A percentile compares a stretch with the other conserved stretches of the same genome.
These are phyloP conservation scores for Octomys mimax DNA, from an alignment of 2,797 vertebrate genomes.

Conservation along the genomic window DNA sequence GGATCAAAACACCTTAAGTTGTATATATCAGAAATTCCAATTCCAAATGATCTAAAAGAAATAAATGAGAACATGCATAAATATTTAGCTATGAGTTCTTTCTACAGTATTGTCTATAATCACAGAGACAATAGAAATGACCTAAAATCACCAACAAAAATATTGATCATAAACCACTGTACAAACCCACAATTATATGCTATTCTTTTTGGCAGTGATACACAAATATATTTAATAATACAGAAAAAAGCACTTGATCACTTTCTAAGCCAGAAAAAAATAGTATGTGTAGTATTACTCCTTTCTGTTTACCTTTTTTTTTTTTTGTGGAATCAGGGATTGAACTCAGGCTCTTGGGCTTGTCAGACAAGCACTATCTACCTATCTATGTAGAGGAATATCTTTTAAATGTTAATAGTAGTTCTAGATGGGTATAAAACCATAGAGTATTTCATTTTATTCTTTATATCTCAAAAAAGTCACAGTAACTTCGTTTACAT, in stretches of 20 bases:
- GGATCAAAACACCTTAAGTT: conserved; percentile 20
- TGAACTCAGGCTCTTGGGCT: too few species aligned
- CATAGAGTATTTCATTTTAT: conserved; percentile 22
- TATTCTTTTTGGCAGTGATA: conserved; percentile 5
- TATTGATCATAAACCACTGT: background rate
- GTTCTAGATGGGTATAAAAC: background rate
- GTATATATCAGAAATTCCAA: background rate
- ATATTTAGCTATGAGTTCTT: background rate
- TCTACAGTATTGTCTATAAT: background rate
- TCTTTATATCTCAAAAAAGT: background rate
- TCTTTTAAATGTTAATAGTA: background rate
- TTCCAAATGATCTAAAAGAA: conserved; percentile 17
- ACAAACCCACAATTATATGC: background rate
- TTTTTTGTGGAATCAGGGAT: too few species aligned
- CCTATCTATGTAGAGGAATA: background rate
- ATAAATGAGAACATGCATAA: background rate
- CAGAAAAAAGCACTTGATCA: background rate
- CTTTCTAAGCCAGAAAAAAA: background rate
- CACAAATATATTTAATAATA: conserved; percentile 2
- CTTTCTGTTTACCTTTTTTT: background rate
- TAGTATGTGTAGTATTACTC: too few species aligned
- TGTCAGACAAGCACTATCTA: background rate
- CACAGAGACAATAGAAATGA: conserved; percentile 31
- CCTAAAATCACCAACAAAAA: background rate
- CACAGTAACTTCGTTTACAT: background rate